Evolutionary conservation across 2,113 vertebrate genomes (phyloP).

Genomic region (Lates calcarifer): DNA sequence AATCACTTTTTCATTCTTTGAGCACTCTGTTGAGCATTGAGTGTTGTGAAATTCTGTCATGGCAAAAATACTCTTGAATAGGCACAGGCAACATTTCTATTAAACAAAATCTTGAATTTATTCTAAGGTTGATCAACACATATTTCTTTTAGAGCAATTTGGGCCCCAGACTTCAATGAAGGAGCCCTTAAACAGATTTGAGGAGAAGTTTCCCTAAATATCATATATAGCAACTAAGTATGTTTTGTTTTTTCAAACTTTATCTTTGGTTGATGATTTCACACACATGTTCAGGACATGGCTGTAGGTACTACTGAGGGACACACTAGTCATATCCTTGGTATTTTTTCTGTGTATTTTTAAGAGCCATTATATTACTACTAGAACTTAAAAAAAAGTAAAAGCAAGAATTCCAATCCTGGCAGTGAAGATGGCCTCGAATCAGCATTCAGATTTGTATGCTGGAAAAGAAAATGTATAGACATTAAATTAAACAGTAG

Average conservation of each 20-base stretch:
- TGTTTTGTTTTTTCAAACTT: neutral
- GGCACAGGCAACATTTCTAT: neutral
- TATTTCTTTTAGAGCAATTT: neutral
- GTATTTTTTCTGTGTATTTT: slow-evolving; percentile 4
- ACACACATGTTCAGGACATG: neutral
- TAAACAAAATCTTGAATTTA: neutral
- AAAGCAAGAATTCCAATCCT: too few relatives aligned
- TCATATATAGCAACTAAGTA: too few relatives aligned
- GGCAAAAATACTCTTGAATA: neutral
- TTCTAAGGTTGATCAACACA: neutral
- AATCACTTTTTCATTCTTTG: neutral
- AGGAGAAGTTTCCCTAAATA: neutral
- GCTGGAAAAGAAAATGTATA: neutral
- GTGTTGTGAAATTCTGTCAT: neutral
- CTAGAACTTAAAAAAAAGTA: too few relatives aligned
- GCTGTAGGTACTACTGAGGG: neutral
- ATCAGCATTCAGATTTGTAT: too few relatives aligned
- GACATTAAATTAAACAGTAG: neutral
- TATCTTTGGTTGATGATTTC: neutral
- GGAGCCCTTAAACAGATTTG: neutral
- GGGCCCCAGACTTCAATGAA: neutral
- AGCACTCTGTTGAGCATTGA: neutral
- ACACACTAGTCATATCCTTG: neutral
- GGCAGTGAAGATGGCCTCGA: too few relatives aligned
- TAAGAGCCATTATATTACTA: too few relatives aligned